Evolutionary conservation across 2,113 vertebrate genomes (phyloP).

Genomic region (Ploceus nigricollis): DNA sequence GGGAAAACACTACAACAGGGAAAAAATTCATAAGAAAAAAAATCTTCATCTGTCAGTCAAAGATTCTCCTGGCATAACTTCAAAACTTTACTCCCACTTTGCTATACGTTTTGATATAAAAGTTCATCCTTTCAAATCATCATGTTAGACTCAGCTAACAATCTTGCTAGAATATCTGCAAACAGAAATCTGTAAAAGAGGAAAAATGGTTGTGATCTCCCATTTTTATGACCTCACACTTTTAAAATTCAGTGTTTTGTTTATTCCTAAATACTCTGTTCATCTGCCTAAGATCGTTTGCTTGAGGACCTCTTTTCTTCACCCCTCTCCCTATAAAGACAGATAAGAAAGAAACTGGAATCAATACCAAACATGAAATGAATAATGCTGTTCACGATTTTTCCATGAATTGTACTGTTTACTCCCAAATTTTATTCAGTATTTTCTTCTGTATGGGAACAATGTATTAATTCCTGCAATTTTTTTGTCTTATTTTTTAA

Average conservation of each 20-base stretch:
- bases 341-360: not conserved
- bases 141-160: conserved; percentile 45
- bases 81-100: conserved; percentile 53
- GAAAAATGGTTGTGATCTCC: not conserved
- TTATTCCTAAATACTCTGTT: not conserved
- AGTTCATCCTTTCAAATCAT: conserved; percentile 51
- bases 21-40: not conserved
- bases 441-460: not conserved
- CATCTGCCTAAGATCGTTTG: not conserved
- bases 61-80: conserved; percentile 35
- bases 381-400: not conserved
- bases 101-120: conserved; percentile 22
- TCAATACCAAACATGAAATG: not conserved
- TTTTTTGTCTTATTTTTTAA: not conserved
- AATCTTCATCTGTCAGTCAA: conserved; percentile 40
- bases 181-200: conserved; percentile 1
- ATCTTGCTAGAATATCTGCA: conserved; percentile 7
- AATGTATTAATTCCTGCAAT: not conserved
- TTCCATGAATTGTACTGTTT: not conserved
- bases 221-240: not conserved
- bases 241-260: conserved; percentile 8
- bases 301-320: not conserved
- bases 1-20: conserved; percentile 29
- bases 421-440: not conserved
- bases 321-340: not conserved